Evolutionary conservation across 2,888 invertebrate species (phyloP).

Genomic region (Hypsopygia costalis): DNA sequence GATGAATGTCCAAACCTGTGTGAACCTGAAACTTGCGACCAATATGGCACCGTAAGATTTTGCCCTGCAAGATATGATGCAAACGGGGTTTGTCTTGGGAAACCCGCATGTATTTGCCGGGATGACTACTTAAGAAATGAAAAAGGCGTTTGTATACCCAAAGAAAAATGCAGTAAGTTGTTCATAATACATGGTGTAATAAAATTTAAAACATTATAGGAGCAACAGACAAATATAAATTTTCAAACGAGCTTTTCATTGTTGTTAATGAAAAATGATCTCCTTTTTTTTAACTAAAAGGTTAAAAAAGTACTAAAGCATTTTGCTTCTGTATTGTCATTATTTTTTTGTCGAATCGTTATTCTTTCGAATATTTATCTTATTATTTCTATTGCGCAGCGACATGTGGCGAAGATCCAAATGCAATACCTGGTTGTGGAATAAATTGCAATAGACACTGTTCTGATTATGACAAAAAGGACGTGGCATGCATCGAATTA

Average conservation of each 20-base stretch:
- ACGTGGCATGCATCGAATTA: slow-evolving; percentile 11
- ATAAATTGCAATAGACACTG: slow-evolving; percentile 16
- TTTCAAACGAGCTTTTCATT: no score
- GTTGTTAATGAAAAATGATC: no score
- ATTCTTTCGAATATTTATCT: no score
- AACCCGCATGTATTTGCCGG: slow-evolving; percentile 25
- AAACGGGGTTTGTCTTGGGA: slow-evolving; percentile 2
- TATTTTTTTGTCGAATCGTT: no score
- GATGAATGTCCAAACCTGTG: slow-evolving; percentile 13
- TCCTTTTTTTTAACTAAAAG: no score
- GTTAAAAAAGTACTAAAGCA: no score
- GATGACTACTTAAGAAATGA: slow-evolving; percentile 22
- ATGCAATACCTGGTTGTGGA: slow-evolving; percentile 21
- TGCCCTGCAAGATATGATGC: slow-evolving; percentile 3
- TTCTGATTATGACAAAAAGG: slow-evolving; percentile 18
- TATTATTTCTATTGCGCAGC: slow-evolving; percentile 11
- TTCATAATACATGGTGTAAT: neutral
- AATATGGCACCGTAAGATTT: slow-evolving; percentile 12
- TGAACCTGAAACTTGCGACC: slow-evolving; percentile 9
- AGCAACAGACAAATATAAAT: no score
- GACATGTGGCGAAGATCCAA: slow-evolving; percentile 21
- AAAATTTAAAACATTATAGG: no score
- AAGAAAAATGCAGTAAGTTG: slow-evolving; percentile 30
- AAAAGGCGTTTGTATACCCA: slow-evolving; percentile 27
- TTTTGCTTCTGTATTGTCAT: no score